Evolutionary conservation across 2,888 invertebrate genomes (phyloP), one percentile per base, ranked within the genome.

Genomic region (Vandiemenella viatica): DNA sequence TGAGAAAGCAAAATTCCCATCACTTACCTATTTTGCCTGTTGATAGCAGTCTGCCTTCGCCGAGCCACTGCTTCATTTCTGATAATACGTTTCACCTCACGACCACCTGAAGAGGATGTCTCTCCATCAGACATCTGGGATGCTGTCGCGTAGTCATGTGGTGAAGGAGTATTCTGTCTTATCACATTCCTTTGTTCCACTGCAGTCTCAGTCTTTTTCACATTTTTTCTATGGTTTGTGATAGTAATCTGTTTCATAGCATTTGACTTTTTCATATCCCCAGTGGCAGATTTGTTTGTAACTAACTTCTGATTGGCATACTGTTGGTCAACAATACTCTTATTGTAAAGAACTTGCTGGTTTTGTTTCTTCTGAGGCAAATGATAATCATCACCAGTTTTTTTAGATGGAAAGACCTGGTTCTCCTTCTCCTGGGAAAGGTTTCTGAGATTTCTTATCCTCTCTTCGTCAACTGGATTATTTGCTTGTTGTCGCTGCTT

Each of bases 21-120:
- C 2, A 13, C 32, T 32, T n/a, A 32, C 32, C 32, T 32, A n/a
- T 32, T 32, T 10, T 58, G 53, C 68, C 72, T 72, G 65, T 66
- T 69, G 64, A 55, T 67, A 59, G 45, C 64, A 45, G 61, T 60
- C 58, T 69, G 70, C 17, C 65, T 62, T 20, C 67, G 60, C 45
- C 67, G 61, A 17, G 66, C 65, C 19, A 67, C 64, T 5, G 67
- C 68, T 57, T 70, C 71, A 48, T 56, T 58, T 55, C 58, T 53
- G 57, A 71, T 77, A 58, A 78, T 79, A 46, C 71, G 75, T 2
- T 74, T 69, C 55, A 79, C 74, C 62, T 80, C 79, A 1, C 77
- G 67, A 1, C 77, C 76, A 19, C 78, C 78, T 45, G 77, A 78
- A 55, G 78, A 79, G 3, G 59, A 58, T 8, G 58, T 57, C 58